Base-by-base conservation (phyloP, 2,888 invertebrate species). In the Desoria tigrina region DNA sequence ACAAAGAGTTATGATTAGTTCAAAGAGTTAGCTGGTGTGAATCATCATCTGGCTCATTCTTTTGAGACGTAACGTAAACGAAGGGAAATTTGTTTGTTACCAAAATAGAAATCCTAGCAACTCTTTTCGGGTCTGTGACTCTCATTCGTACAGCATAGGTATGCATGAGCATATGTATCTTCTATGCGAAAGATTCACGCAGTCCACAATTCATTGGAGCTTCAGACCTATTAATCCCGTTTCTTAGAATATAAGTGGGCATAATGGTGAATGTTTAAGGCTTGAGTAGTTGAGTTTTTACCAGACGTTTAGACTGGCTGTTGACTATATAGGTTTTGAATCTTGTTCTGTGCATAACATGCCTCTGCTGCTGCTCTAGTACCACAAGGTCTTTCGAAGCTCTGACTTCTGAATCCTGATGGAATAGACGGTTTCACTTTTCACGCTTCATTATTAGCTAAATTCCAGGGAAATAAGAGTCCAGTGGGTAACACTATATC, bases 61-160 rank as follows among this genome's bases (percentile, higher is more conserved):
- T 45, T 21, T 45, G 4, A 18, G n/a, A 32, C 32, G 32, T 4
- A 32, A 32, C 32, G 32, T 32, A 32, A 45, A 45, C 6, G n/a
- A 6, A 45, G 18, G 55, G 14, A 55, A 55, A 18, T 51, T 16
- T 14, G 24, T 14, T 6, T 28, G 55, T 24, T 55, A 55, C 55
- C 55, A 55, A 55, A 55, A 55, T 55, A 55, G 55, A 55, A 23
- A 55, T 32, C 45, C 45, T 32, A 32, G 32, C 32, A 4, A 32
- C 32, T 45, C 21, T 21, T 45, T 45, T 45, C 45, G 45, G 45
- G 45, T 16, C 45, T 45, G n/a, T 45, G 45, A 45, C 45, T 45
- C 45, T 45, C 21, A 18, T 45, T 21, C 21, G 32, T 32, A 32
- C 6, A 32, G n/a, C 45, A 45, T 45, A 21, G 6, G 4, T 45